Evolutionary conservation across 2,797 vertebrate genomes (phyloP).

Genomic region (Chloroceryle inda): DNA sequence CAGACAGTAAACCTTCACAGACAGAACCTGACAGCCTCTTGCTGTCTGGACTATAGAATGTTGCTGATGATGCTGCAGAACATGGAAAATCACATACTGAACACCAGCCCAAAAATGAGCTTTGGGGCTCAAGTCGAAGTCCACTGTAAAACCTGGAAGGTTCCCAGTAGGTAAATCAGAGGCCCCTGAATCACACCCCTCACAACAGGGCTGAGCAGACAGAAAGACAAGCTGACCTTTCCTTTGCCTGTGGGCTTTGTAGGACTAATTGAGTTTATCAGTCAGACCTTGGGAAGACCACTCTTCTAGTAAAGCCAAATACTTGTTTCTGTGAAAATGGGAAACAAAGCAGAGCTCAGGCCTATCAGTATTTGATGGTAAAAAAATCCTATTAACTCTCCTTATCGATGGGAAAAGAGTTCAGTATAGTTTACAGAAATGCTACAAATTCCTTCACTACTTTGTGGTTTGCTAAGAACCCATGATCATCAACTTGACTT

Average conservation of each 20-base stretch:
- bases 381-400: neutral
- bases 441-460: neutral
- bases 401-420: neutral
- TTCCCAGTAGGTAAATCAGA: neutral
- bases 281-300: neutral
- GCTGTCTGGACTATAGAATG: neutral
- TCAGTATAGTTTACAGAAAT: neutral
- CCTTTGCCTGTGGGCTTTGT: neutral
- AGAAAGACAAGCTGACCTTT: neutral
- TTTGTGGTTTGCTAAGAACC: neutral
- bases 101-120: neutral
- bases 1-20: neutral
- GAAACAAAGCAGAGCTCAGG: neutral
- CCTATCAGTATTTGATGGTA: neutral
- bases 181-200: neutral
- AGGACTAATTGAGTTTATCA: neutral
- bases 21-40: neutral
- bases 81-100: neutral
- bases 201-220: neutral
- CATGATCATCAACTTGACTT: neutral
- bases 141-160: neutral
- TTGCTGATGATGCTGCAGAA: rapidly evolving
- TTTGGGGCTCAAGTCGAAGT: neutral
- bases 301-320: neutral
- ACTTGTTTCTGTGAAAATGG: neutral